Evolutionary conservation across 1,140 invertebrate species (phyloP).

Genomic region (Pseudobourletiella spinata): DNA sequence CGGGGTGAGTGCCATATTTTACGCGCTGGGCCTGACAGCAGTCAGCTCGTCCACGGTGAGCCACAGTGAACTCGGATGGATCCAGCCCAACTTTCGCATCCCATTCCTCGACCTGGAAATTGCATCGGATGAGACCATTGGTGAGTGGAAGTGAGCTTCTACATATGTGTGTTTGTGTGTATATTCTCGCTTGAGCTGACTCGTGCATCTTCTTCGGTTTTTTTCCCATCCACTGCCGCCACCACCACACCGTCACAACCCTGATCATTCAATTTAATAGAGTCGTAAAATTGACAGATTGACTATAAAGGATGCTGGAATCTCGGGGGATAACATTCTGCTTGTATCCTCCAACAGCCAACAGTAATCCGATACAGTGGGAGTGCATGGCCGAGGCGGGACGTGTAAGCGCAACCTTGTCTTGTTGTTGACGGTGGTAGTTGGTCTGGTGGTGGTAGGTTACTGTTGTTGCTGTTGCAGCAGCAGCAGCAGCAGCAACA

Average conservation of each 20-base stretch:
- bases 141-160: neutral
- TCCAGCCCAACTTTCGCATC: constrained; percentile 12
- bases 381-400: no score
- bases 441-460: no score
- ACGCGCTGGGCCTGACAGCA: constrained; percentile 5
- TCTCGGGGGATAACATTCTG: no score
- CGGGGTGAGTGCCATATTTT: constrained; percentile 4
- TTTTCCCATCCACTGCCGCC: no score
- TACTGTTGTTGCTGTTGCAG: no score
- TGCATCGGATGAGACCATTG: neutral
- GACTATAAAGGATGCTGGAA: neutral
- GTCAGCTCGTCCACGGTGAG: neutral
- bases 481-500: no score
- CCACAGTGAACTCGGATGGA: neutral
- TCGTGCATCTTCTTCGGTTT: no score
- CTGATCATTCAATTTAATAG: constrained; percentile 5
- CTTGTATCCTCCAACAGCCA: no score
- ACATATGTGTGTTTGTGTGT: neutral
- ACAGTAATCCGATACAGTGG: no score
- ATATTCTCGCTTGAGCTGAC: no score
- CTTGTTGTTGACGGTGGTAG: no score
- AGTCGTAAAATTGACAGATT: constrained; percentile 9
- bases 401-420: no score
- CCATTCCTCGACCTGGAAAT: constrained; percentile 8
- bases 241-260: neutral